Base-by-base conservation (phyloP, 1,140 invertebrate genomes). In the Ceratoteleas bidentatus region DNA sequence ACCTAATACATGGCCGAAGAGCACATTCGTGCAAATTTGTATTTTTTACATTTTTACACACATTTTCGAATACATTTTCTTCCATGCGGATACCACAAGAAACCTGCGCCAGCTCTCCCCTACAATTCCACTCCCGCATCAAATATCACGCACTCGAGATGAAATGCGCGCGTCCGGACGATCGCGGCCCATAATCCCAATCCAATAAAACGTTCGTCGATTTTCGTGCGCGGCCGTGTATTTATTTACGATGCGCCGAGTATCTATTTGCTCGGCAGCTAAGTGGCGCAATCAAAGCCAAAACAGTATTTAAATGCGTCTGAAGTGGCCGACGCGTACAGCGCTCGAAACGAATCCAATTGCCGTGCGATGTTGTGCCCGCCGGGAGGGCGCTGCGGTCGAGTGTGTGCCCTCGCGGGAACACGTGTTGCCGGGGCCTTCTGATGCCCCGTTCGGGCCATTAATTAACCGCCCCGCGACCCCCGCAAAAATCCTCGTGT, bases 381-480 rank as follows among this genome's bases (percentile, higher is more conserved):
- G 32, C n/a, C n/a, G n/a, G n/a, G 66, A 73, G 66, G 56, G 66
- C 47, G 57, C 70, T 74, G 73, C 69, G 70, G 60, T 81, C 61
- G 33, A 80, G 69, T 74, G 58, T 47, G 38, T 57, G 45, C 64
- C 70, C 53, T n/a, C n/a, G n/a, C 32, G 65, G 72, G 62, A 68
- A 66, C 70, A 66, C 60, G 60, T 72, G 66, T 53, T 73, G 52
- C 62, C 52, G 33, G 33, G 80, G 52, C 13, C 56, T 72, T 38
- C 61, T 73, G 76, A 83, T 78, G 65, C 74, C 70, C 64, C 62
- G 43, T 43, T 56, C 62, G 43, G 32, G 69, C 64, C 81, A 78
- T 83, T 78, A 83, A 83, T 83, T 83, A 78, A 83, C 78, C 53
- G 50, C 66, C 52, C 32, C 64, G n/a, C n/a, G n/a, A n/a, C n/a